Evolutionary conservation across 2,797 vertebrate genomes (phyloP), one percentile per base, ranked within the genome.

Genomic region (Tokudaia tokunoshimensis): DNA sequence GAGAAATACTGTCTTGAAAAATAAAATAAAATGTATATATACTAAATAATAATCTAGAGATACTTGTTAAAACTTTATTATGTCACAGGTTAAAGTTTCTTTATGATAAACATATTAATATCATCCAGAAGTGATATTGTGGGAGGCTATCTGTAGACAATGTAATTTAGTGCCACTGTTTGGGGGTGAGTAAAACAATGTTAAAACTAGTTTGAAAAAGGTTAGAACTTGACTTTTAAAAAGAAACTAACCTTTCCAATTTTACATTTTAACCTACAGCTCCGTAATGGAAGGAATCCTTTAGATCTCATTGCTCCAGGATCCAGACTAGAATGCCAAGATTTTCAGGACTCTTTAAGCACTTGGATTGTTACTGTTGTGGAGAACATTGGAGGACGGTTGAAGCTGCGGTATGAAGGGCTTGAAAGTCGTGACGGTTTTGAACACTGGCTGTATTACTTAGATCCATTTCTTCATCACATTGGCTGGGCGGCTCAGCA

Each of bases 381-480:
- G 67, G 99, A 99, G 75, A 99, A 99, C 2, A 98, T 99, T 0
- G 99, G 99, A 0, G 99, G 99, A 20, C 99, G 99, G 94, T 99
- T 99, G 89, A 99, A 99, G 96, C 93, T 99, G 91, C 98, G 99
- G 29, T 99, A 99, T 1, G 98, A 99, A 26, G 99, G 99, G 95
- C 99, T 99, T 6, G 99, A 99, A 74, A 98, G 98, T 72, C 98
- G 98, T 72, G 99, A 99, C n/a, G 98, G 98, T 87, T 98, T 98
- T 70, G 99, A 99, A 29, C 98, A 99, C 26, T 99, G 99, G 99
- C 98, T 99, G 7, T 99, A 99, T 98, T 99, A 99, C 98, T 99
- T 99, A 97, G 99, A 99, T 98, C 99, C 99, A 9, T 99, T 99
- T 95, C 99, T 99, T 96, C 99, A 99, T 98, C 99, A 99, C 82